A percentile compares a stretch with the other conserved stretches of the same genome.
Conservation (phyloP, 2,888 invertebrate genomes). For the Cephonodes hylas region DNA sequence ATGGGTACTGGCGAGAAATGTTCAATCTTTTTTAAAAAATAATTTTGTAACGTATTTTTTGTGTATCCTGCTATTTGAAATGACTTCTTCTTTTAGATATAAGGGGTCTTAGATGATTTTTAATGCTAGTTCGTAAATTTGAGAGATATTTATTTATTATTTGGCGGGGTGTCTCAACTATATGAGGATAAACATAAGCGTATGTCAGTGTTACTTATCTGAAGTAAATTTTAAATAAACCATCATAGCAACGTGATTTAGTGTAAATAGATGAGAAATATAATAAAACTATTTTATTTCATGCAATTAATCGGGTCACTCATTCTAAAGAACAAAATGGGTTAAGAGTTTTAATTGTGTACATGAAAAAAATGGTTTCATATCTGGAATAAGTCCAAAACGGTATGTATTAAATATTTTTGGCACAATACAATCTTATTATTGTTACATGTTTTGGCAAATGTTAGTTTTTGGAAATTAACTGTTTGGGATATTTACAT, state of each 20-base stretch:
- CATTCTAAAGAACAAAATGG: neutral
- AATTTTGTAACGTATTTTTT: neutral
- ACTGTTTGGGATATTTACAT: neutral
- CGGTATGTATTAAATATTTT: neutral
- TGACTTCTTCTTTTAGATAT: neutral
- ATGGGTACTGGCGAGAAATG: too few species aligned
- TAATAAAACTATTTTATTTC: neutral
- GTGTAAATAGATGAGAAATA: neutral
- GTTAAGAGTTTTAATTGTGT: neutral
- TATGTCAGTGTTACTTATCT: too few species aligned
- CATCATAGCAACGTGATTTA: too few species aligned
- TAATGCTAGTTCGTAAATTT: too few species aligned
- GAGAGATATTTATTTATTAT: too few species aligned
- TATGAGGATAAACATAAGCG: too few species aligned
- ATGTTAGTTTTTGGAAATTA: neutral
- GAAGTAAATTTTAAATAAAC: too few species aligned
- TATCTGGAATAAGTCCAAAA: neutral
- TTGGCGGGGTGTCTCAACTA: too few species aligned
- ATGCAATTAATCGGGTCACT: neutral
- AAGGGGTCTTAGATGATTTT: too few species aligned
- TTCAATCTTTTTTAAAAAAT: neutral
- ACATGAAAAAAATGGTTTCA: neutral
- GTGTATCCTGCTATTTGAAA: neutral
- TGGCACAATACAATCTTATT: constrained; percentile 7
- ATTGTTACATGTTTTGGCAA: neutral